Evolutionary conservation across 2,797 vertebrate genomes (phyloP), one percentile per base, ranked within the genome.

Genomic region (Sebastolobus altivelis): DNA sequence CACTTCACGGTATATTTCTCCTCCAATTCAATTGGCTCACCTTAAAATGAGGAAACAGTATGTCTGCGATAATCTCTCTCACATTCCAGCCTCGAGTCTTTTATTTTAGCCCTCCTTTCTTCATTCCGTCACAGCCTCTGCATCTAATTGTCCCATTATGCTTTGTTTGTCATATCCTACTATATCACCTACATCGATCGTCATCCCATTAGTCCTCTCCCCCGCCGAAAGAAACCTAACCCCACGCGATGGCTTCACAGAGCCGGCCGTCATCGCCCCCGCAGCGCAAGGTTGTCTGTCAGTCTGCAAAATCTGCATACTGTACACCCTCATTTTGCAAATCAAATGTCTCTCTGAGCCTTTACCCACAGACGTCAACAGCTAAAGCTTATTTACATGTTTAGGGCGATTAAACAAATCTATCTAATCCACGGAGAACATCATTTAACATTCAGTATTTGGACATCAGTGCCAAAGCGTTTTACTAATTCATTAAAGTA

Each of bases 361-460:
- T 80, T 72, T 61, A 65, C 25, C 62, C 76, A 74, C 74, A 72
- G 62, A 77, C 70, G 14, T 71, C 67, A 86, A 70, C 74, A 78
- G 76, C 76, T 84, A 72, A 80, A 88, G 87, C 83, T 78, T 87
- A 86, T 89, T 88, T 89, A 72, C 76, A 88, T 87, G 85, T 89
- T 86, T 68, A 76, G 61, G 72, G 84, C 22, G 79, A 89, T 88
- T 90, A 85, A 85, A 85, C 79, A 77, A 86, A 88, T 89, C 56
- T 85, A 63, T 90, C 67, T 86, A 88, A 91, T 91, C 89, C 88
- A 73, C 3, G n/a, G 83, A 88, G 83, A 88, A 90, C 83, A 87
- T 88, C 56, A 77, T 90, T 89, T 90, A 84, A 81, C 75, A 79
- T 91, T 85, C 67, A 67, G 80, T 65, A 38, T 87, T 88, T 88